Evolutionary conservation across 2,113 vertebrate genomes (phyloP).

Genomic region (Phylloscopus trochilus): DNA sequence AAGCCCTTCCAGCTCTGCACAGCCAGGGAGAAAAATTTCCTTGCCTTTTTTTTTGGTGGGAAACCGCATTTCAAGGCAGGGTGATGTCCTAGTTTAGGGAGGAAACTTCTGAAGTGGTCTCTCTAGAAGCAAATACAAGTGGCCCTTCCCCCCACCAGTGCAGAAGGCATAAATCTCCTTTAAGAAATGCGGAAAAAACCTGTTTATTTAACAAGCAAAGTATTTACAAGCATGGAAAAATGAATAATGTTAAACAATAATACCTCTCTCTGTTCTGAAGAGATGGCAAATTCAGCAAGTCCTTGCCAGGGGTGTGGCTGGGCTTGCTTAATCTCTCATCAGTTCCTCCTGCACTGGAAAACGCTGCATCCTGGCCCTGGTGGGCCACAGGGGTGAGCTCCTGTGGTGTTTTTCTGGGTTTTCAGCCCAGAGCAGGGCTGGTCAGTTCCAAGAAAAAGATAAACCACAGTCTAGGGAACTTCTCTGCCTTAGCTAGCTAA

Average conservation of each 20-base stretch:
- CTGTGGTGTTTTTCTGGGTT: too few relatives aligned
- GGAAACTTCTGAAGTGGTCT: background rate
- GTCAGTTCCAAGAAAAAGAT: background rate
- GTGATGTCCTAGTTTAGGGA: background rate
- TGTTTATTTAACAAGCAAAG: background rate
- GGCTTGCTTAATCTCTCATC: background rate
- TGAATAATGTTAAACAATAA: background rate
- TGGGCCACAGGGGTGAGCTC: background rate
- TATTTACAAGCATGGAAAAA: background rate
- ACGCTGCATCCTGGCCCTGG: accelerated
- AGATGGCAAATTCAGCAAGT: background rate
- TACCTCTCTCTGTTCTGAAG: background rate
- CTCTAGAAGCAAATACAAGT: background rate
- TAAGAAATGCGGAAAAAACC: background rate
- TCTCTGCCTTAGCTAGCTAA: background rate
- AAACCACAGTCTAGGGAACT: background rate
- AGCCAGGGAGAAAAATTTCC: background rate
- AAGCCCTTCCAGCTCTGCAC: background rate
- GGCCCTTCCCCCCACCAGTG: accelerated
- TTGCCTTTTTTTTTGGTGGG: background rate
- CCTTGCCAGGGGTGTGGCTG: accelerated
- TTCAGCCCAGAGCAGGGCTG: background rate
- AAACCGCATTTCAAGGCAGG: background rate
- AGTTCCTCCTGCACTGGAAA: background rate
- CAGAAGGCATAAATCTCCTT: background rate